Evolutionary conservation across 2,888 invertebrate genomes (phyloP).

Genomic region (Vesta saturnalis): DNA sequence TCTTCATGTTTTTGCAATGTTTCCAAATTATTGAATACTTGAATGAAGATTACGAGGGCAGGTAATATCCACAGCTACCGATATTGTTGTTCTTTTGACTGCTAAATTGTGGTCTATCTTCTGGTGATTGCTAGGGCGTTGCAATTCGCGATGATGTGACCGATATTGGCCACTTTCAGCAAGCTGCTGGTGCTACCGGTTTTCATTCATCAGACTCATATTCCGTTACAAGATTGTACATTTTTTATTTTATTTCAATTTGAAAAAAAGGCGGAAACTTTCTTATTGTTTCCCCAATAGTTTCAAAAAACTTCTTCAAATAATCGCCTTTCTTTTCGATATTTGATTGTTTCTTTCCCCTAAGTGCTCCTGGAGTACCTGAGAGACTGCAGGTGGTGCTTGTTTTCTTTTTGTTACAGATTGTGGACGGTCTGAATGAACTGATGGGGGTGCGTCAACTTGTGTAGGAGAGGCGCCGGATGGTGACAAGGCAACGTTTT

Average conservation of each 20-base stretch:
- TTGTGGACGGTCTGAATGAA: not conserved
- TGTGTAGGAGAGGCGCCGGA: not conserved
- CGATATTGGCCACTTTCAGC: too few species aligned
- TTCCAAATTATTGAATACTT: too few species aligned
- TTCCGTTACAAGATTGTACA: not conserved
- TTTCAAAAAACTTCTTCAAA: too few species aligned
- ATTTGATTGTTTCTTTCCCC: not conserved
- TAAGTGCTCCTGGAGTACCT: not conserved
- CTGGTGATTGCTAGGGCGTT: too few species aligned
- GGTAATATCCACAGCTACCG: too few species aligned
- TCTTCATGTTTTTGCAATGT: too few species aligned
- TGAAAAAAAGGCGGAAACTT: not conserved
- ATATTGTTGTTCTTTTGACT: too few species aligned
- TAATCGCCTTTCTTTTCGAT: too few species aligned
- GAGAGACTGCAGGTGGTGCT: not conserved
- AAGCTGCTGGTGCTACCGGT: too few species aligned
- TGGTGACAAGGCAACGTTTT: not conserved
- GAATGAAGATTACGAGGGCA: too few species aligned
- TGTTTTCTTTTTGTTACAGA: not conserved
- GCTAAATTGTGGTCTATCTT: too few species aligned
- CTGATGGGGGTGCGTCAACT: not conserved
- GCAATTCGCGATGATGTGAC: too few species aligned
- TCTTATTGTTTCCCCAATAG: not conserved
- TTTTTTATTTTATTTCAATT: not conserved
- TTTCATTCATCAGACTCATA: not conserved